A percentile compares a stretch with the other conserved stretches of the same genome.
phyloP scores from a whole-genome alignment of 2,797 vertebrate genomes.

The Brotula barbata region DNA sequence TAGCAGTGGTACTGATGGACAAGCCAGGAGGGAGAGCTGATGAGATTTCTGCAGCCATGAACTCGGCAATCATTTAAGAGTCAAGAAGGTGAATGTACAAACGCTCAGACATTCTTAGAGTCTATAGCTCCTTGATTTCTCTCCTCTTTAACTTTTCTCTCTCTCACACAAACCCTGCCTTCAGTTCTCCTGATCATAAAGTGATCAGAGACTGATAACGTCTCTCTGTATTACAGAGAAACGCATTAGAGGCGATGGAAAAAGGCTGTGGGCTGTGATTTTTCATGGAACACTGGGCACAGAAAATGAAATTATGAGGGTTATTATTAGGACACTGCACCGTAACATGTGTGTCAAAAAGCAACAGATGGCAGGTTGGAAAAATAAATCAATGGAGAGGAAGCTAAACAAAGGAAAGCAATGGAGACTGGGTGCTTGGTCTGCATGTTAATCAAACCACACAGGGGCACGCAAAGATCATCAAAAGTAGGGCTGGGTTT shows the following conservation, averaged over 20 bases:
- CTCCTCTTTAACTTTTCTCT: background rate
- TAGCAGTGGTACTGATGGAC: no score
- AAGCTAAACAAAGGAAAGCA: background rate
- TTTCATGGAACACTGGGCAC: constrained; percentile 24
- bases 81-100: background rate
- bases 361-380: constrained; percentile 1
- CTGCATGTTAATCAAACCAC: background rate
- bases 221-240: constrained; percentile 13
- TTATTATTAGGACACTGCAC: constrained; percentile 29
- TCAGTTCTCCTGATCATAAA: constrained; percentile 9
- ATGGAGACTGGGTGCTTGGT: no score
- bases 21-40: background rate
- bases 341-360: constrained; percentile 12
- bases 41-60: background rate
- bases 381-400: constrained; percentile 2
- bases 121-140: background rate
- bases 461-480: background rate
- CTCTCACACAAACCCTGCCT: background rate
- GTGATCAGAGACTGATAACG: background rate
- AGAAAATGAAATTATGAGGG: constrained; percentile 40
- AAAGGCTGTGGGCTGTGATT: constrained; percentile 10
- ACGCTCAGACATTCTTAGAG: background rate
- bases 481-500: no score
- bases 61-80: background rate
- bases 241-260: constrained; percentile 6